A percentile compares a stretch with the other conserved stretches of the same genome.
Evolutionary conservation across 2,797 vertebrate species (phyloP).

Genomic region (Labeo calbasu): DNA sequence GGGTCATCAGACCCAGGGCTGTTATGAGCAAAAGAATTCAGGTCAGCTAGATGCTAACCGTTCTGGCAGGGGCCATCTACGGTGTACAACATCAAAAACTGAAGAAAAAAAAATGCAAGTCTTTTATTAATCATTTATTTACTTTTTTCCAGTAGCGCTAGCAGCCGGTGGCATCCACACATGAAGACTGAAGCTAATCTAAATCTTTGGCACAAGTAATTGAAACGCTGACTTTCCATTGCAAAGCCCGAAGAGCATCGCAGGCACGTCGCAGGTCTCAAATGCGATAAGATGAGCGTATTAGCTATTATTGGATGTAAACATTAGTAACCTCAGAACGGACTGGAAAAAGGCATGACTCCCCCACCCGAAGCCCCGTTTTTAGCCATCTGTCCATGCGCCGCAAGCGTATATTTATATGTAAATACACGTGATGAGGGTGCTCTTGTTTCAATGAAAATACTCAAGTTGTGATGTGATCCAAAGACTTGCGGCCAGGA

Average conservation of each 20-base stretch:
- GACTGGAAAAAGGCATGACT: slow-evolving; percentile 65
- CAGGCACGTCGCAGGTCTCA: slow-evolving; percentile 32
- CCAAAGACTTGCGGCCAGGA: slow-evolving; percentile 60
- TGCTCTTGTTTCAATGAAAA: slow-evolving; percentile 73
- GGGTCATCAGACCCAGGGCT: slow-evolving; percentile 57
- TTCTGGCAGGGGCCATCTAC: slow-evolving; percentile 46
- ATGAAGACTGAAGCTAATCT: slow-evolving; percentile 40
- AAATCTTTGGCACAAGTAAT: slow-evolving; percentile 44
- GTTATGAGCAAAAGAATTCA: slow-evolving; percentile 57
- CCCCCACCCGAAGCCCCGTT: slow-evolving; percentile 36
- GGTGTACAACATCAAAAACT: slow-evolving; percentile 21
- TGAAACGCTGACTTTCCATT: slow-evolving; percentile 57
- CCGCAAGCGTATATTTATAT: slow-evolving; percentile 60
- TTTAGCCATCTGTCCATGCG: slow-evolving; percentile 41
- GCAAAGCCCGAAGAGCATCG: slow-evolving; percentile 53
- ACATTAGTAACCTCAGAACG: slow-evolving; percentile 62
- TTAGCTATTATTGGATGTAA: slow-evolving; percentile 60
- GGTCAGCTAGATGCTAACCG: slow-evolving; percentile 59
- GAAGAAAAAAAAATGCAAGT: background rate
- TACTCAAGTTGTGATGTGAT: slow-evolving; percentile 67
- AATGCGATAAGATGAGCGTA: slow-evolving; percentile 61
- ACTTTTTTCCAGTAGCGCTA: slow-evolving; percentile 16
- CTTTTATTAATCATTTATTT: slow-evolving; percentile 35
- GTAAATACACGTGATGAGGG: slow-evolving; percentile 64
- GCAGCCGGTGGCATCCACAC: slow-evolving; percentile 32